These are phyloP conservation scores for Nephotettix cincticeps DNA, from an alignment of 1,140 invertebrate genomes.

Conservation along the genomic window DNA sequence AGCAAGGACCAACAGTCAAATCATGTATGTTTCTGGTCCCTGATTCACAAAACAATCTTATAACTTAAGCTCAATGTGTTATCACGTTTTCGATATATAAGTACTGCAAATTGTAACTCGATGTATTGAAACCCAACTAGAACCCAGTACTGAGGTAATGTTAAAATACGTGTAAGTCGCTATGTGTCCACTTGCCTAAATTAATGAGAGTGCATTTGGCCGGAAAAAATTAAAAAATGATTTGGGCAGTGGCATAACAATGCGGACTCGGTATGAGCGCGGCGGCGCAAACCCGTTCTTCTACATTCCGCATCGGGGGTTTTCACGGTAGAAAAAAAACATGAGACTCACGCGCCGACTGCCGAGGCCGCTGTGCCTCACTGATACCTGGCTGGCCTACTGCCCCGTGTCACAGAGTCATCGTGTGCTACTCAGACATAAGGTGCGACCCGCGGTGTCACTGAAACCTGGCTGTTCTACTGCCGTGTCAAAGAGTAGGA, in stretches of 20 bases:
- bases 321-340: constrained; percentile 16
- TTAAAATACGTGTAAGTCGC: neutral
- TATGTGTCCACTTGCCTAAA: neutral
- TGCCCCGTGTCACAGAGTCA: neutral
- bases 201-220: constrained; percentile 10
- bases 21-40: too few relatives aligned
- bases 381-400: constrained; percentile 1
- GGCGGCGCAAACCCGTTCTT: constrained; percentile 14
- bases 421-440: too few relatives aligned
- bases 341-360: neutral
- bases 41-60: too few relatives aligned
- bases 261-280: neutral
- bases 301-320: constrained; percentile 18
- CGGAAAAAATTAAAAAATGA: constrained; percentile 18
- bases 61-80: too few relatives aligned
- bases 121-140: too few relatives aligned
- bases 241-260: constrained; percentile 13
- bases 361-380: neutral
- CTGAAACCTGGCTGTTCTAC: too few relatives aligned
- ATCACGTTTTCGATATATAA: too few relatives aligned
- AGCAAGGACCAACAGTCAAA: too few relatives aligned
- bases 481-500: too few relatives aligned
- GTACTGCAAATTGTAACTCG: too few relatives aligned
- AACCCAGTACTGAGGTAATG: neutral
- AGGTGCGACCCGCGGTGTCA: too few relatives aligned